Conservation (phyloP, 2,888 invertebrate genomes). For the Craniophora ligustri region DNA sequence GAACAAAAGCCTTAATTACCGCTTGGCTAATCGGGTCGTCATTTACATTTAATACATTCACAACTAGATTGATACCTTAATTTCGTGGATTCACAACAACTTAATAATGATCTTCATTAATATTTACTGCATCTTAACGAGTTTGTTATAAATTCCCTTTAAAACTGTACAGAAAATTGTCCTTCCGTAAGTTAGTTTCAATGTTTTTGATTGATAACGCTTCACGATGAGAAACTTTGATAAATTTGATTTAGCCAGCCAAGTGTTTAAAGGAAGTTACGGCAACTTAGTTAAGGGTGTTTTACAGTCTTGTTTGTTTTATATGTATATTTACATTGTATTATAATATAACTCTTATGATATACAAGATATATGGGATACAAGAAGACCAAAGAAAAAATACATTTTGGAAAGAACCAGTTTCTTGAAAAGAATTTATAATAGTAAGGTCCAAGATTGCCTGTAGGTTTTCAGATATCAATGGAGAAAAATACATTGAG, state of each 20-base stretch:
- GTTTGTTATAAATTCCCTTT: slow-evolving; percentile 43
- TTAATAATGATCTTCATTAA: slow-evolving; percentile 19
- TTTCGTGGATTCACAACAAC: too few relatives aligned
- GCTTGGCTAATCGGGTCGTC: too few relatives aligned
- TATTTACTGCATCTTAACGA: slow-evolving; percentile 28
- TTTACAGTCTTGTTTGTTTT: slow-evolving; percentile 8
- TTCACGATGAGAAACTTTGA: slow-evolving; percentile 42
- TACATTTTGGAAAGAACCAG: too few relatives aligned
- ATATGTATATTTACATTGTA: background rate
- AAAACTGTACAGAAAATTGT: slow-evolving; percentile 44
- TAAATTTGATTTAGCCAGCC: slow-evolving; percentile 46
- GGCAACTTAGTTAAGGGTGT: slow-evolving; percentile 8
- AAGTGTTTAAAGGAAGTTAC: slow-evolving; percentile 40
- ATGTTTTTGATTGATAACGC: slow-evolving; percentile 53
- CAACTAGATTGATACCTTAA: too few relatives aligned
- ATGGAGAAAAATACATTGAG: too few relatives aligned
- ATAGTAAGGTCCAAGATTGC: too few relatives aligned
- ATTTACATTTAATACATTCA: too few relatives aligned
- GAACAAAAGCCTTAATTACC: too few relatives aligned
- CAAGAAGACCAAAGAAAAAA: too few relatives aligned
- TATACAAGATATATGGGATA: too few relatives aligned
- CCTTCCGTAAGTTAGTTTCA: slow-evolving; percentile 44
- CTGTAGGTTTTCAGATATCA: too few relatives aligned
- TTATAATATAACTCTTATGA: background rate
- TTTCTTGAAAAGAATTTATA: too few relatives aligned